Percentiles rank a stretch among this genome's conserved stretches.
Evolutionary conservation across 2,113 vertebrate genomes (phyloP).

Genomic region (Onychostoma macrolepis): DNA sequence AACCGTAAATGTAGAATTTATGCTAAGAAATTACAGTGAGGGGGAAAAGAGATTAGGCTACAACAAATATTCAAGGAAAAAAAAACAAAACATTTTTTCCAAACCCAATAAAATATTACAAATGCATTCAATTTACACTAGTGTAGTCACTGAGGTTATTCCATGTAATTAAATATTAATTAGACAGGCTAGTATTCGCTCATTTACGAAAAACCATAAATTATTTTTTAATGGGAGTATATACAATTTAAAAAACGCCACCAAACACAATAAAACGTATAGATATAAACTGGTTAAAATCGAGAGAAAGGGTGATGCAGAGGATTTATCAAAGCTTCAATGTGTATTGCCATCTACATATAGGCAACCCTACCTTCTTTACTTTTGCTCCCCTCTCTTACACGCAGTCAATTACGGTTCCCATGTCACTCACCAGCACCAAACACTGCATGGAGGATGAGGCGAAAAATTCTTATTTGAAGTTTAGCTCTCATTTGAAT

Average conservation of each 20-base stretch:
- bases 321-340: slow-evolving; percentile 68
- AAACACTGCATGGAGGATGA: slow-evolving; percentile 7
- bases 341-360: slow-evolving; percentile 57
- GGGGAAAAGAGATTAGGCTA: neutral
- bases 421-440: slow-evolving; percentile 30
- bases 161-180: neutral
- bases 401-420: slow-evolving; percentile 22
- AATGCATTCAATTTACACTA: neutral
- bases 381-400: slow-evolving; percentile 15
- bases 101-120: neutral
- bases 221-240: neutral
- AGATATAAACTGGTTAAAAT: neutral
- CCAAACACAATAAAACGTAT: neutral
- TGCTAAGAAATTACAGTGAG: neutral
- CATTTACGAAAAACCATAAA: neutral
- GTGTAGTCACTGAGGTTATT: neutral
- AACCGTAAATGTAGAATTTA: neutral
- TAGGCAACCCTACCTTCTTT: neutral
- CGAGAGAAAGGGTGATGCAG: neutral
- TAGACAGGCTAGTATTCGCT: neutral
- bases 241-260: neutral
- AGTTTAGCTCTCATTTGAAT: slow-evolving; percentile 40
- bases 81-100: neutral
- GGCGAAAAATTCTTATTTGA: neutral
- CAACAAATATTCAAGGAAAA: neutral